Evolutionary conservation across 2,888 invertebrate genomes (phyloP).

Genomic region (Acleris holmiana): DNA sequence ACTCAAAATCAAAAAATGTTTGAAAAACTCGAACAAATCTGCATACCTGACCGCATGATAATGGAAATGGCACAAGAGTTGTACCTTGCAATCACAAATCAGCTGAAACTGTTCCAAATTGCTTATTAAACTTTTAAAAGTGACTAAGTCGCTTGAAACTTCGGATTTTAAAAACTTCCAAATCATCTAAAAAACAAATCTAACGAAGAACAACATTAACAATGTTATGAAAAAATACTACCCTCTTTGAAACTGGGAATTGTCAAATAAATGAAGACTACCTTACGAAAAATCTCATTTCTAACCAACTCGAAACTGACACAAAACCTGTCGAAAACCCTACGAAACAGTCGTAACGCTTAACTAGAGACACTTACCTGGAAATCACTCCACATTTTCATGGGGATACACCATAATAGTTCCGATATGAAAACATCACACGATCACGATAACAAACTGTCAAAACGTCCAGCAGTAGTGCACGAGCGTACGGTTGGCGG

Average conservation of each 20-base stretch:
- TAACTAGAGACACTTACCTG: constrained; percentile 65
- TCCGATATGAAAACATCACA: constrained; percentile 83
- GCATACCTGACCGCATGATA: no score
- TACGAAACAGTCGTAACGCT: constrained; percentile 1
- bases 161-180: constrained; percentile 8
- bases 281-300: constrained; percentile 46
- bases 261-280: constrained; percentile 39
- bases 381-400: constrained; percentile 85
- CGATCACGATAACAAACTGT: constrained; percentile 83
- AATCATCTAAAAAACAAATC: constrained; percentile 3
- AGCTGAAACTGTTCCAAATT: not conserved
- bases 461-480: constrained; percentile 77
- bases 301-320: constrained; percentile 50
- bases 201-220: not conserved
- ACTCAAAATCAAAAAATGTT: no score
- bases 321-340: constrained; percentile 39
- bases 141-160: constrained; percentile 5
- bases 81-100: not conserved
- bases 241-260: constrained; percentile 36
- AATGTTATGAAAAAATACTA: constrained; percentile 13
- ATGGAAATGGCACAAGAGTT: not conserved
- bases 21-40: no score
- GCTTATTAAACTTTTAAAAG: not conserved
- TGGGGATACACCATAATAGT: constrained; percentile 84
- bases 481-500: constrained; percentile 67